Conservation (phyloP, 2,888 invertebrate genomes). For the Oasisia sp. region DNA sequence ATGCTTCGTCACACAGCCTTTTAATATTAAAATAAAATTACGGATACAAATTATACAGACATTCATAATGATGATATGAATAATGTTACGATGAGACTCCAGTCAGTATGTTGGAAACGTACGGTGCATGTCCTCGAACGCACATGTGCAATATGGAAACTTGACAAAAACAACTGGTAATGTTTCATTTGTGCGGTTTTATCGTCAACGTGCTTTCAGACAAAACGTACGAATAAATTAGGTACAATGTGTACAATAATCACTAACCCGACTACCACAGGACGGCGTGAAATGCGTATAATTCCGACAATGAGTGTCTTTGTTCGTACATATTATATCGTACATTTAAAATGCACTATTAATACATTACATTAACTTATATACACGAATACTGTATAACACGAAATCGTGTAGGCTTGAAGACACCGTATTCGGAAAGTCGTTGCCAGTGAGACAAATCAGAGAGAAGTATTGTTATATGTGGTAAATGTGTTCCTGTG, state of each 20-base stretch:
- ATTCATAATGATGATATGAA: background rate
- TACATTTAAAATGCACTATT: background rate
- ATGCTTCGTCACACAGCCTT: background rate
- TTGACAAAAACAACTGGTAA: background rate
- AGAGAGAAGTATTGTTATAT: background rate
- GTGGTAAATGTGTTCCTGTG: background rate
- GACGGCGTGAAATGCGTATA: background rate
- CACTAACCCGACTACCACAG: background rate
- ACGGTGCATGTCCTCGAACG: too few species aligned
- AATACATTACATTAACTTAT: background rate
- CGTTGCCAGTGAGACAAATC: background rate
- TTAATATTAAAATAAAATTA: conserved; percentile 17
- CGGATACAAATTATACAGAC: background rate
- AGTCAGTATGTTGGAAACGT: background rate
- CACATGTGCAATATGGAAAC: background rate
- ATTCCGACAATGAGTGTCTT: background rate
- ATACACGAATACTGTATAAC: conserved; percentile 3
- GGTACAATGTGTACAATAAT: background rate
- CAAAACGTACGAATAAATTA: conserved; percentile 3
- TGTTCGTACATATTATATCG: background rate
- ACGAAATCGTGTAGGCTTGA: background rate
- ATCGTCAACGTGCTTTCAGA: background rate
- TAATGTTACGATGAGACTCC: background rate
- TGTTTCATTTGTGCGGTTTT: background rate
- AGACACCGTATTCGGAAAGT: background rate